phyloP scores from a whole-genome alignment of 1,140 invertebrate species.

The Chironomus striatipennis region DNA sequence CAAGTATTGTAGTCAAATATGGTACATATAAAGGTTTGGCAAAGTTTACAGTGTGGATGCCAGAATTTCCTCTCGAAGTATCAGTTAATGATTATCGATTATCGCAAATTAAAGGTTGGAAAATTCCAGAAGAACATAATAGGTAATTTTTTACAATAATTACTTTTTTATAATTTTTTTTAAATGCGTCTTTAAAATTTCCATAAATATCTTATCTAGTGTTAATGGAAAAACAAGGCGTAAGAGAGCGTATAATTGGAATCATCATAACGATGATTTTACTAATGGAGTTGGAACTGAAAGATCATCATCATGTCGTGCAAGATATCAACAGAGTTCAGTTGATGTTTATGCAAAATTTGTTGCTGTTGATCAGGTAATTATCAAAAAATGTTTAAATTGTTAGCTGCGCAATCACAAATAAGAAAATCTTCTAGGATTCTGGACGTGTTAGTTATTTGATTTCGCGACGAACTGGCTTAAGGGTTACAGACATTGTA shows the following conservation, averaged over 20 bases:
- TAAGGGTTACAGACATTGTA: conserved; percentile 87
- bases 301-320: conserved; percentile 56
- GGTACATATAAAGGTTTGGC: conserved; percentile 82
- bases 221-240: conserved; percentile 42
- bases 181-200: no score
- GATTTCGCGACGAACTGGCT: conserved; percentile 74
- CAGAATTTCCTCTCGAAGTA: conserved; percentile 85
- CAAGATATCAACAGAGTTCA: conserved; percentile 83
- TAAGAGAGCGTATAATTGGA: conserved; percentile 47
- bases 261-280: conserved; percentile 40
- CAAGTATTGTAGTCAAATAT: conserved; percentile 88
- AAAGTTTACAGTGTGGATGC: conserved; percentile 93
- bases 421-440: conserved; percentile 42
- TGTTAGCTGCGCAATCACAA: no score
- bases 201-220: no score
- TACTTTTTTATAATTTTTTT: background rate
- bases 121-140: conserved; percentile 66
- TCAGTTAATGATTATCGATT: conserved; percentile 79
- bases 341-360: conserved; percentile 87
- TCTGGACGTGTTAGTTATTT: conserved; percentile 84
- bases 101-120: conserved; percentile 84
- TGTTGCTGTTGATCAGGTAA: conserved; percentile 69
- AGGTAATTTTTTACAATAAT: conserved; percentile 37
- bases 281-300: conserved; percentile 49
- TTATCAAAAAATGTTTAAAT: background rate